These are phyloP conservation scores for Calephelis virginiensis DNA, from an alignment of 1,140 invertebrate genomes.

Conservation along the genomic window DNA sequence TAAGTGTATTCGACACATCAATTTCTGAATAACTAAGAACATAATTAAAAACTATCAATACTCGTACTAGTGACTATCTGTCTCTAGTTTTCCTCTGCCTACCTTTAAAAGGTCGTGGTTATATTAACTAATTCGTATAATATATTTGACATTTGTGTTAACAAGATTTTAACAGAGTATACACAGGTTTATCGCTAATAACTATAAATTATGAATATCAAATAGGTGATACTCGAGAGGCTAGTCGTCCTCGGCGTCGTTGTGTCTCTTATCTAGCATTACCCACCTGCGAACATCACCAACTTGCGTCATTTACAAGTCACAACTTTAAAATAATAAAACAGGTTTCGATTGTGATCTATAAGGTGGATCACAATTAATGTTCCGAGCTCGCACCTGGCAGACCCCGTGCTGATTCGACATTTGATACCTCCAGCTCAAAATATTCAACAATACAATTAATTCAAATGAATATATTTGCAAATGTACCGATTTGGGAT, in stretches of 20 bases:
- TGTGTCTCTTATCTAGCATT: slow-evolving; percentile 52
- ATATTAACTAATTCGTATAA: background rate
- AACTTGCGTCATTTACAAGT: slow-evolving; percentile 77
- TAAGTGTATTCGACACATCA: too few relatives aligned
- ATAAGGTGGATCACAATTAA: slow-evolving; percentile 70
- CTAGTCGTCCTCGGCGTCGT: slow-evolving; percentile 40
- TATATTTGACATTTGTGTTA: slow-evolving; percentile 4
- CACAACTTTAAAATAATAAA: slow-evolving; percentile 77
- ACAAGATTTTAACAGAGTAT: slow-evolving; percentile 5
- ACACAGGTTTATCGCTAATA: background rate
- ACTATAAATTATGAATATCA: slow-evolving; percentile 22
- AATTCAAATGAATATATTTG: slow-evolving; percentile 44
- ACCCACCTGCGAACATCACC: slow-evolving; percentile 60
- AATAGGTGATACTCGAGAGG: slow-evolving; percentile 26
- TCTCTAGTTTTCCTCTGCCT: too few relatives aligned
- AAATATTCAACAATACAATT: slow-evolving; percentile 36
- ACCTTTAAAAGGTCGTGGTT: too few relatives aligned
- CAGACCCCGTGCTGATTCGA: slow-evolving; percentile 65
- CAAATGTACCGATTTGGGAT: slow-evolving; percentile 24
- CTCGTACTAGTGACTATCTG: too few relatives aligned
- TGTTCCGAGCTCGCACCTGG: slow-evolving; percentile 66
- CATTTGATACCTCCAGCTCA: slow-evolving; percentile 57
- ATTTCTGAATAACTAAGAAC: too few relatives aligned
- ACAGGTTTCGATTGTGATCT: slow-evolving; percentile 76
- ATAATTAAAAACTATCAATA: too few relatives aligned